Conservation (phyloP, 2,888 invertebrate genomes). For the Arge pagana region DNA sequence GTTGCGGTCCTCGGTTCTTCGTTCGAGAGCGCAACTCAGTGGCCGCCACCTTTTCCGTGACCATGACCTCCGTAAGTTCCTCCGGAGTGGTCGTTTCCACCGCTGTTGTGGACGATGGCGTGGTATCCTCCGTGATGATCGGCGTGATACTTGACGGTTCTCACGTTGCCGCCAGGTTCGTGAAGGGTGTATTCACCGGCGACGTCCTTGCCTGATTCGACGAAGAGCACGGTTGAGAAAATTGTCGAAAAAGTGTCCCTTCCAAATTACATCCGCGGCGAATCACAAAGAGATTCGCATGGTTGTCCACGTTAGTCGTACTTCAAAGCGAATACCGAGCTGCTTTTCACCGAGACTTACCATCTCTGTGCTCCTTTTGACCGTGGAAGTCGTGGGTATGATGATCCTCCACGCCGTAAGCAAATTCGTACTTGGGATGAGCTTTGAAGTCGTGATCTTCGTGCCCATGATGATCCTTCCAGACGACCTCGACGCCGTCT, state of each 20-base stretch:
- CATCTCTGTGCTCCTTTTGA: constrained; percentile 24
- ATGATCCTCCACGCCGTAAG: constrained; percentile 33
- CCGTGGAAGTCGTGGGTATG: constrained; percentile 31
- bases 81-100: constrained; percentile 31
- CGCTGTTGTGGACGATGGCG: constrained; percentile 41
- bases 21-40: constrained; percentile 8
- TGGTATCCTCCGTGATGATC: constrained; percentile 46
- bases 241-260: neutral
- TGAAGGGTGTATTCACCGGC: constrained; percentile 45
- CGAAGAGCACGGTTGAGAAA: neutral
- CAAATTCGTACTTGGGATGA: constrained; percentile 34
- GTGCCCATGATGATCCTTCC: constrained; percentile 32
- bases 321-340: too few species aligned
- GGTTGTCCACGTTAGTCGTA: too few species aligned
- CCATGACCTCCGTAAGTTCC: constrained; percentile 29
- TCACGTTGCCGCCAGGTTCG: constrained; percentile 47
- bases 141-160: constrained; percentile 38
- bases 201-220: constrained; percentile 27
- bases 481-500: constrained; percentile 29
- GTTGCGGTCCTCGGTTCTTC: constrained; percentile 2
- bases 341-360: too few species aligned
- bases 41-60: constrained; percentile 2
- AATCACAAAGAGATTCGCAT: too few species aligned
- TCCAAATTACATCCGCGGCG: constrained; percentile 1
- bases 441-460: constrained; percentile 34